Evolutionary conservation across 2,113 vertebrate genomes (phyloP), one percentile per base, ranked within the genome.

Genomic region (Ictalurus furcatus): DNA sequence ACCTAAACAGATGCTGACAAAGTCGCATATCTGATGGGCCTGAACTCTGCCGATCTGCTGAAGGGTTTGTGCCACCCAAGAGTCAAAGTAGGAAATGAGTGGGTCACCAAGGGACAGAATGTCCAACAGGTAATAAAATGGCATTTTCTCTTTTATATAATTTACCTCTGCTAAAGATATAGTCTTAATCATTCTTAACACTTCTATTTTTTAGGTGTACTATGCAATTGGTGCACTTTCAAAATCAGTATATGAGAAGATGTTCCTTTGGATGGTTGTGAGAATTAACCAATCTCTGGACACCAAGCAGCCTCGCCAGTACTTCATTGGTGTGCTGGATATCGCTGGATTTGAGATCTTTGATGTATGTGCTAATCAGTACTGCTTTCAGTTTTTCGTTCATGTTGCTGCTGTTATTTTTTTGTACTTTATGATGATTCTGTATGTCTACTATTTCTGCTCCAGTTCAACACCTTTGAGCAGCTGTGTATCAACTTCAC

Each of bases 401-500:
- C 40, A 54, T 21, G 23, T 30, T 54, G 28, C 16, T 28, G 23
- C 34, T 34, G 34, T 34, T 34, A 34, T 34, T 88, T 87, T 44
- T 61, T 4, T 4, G 25, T 52, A 52, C 48, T 7, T n/a, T 67
- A 16, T 23, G 1, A 86, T 79, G 6, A 65, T 61, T 12, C 6
- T 85, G 9, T 59, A 71, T 90, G 81, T 85, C 71, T 85, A 44
- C 30, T 59, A 71, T 90, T 84, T 85, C 71, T 85, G 34, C 30
- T 87, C 12, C 59, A 98, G 98, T 98, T 91, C 28, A 97, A 97
- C 93, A 98, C 96, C 89, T 93, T 98, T 92, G 97, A 98, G 88
- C 97, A 97, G 94, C 94, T 97, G 25, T 97, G 97, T 90, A 97
- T 97, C 93, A 97, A 97, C 92, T 97, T 97, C 94, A 97, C 97